Conservation (phyloP, 2,888 invertebrate genomes). For the Papilio gigon region DNA sequence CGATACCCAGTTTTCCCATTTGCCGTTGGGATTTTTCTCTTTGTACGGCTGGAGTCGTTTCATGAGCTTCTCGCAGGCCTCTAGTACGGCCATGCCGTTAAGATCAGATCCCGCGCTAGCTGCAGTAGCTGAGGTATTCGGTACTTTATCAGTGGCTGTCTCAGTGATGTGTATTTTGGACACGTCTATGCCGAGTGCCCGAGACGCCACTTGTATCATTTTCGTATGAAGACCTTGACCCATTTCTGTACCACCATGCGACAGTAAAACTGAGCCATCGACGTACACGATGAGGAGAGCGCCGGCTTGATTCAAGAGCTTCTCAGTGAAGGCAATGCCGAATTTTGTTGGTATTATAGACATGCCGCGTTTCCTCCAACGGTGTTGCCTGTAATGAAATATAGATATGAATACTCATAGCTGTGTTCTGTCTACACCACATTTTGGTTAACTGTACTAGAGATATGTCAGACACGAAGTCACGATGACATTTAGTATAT, state of each 20-base stretch:
- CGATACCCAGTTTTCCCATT: slow-evolving; percentile 92
- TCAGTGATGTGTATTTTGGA: slow-evolving; percentile 91
- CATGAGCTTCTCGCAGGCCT: slow-evolving; percentile 89
- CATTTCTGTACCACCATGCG: slow-evolving; percentile 98
- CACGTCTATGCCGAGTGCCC: slow-evolving; percentile 85
- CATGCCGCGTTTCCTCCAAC: slow-evolving; percentile 94
- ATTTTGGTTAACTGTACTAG: neutral
- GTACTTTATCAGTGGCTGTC: slow-evolving; percentile 94
- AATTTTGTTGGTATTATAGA: slow-evolving; percentile 91
- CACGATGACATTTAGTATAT: neutral
- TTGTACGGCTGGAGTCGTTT: slow-evolving; percentile 89
- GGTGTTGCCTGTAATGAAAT: slow-evolving; percentile 83
- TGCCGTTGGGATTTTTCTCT: slow-evolving; percentile 87
- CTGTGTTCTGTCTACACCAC: neutral
- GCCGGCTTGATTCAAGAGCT: slow-evolving; percentile 92
- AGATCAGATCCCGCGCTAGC: slow-evolving; percentile 94
- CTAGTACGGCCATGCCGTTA: slow-evolving; percentile 94
- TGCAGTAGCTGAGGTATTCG: slow-evolving; percentile 94
- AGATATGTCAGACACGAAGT: neutral
- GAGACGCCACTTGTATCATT: slow-evolving; percentile 95
- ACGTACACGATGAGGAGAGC: slow-evolving; percentile 93
- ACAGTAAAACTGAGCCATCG: slow-evolving; percentile 93
- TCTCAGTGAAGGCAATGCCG: slow-evolving; percentile 90
- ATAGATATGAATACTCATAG: neutral
- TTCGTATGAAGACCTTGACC: slow-evolving; percentile 98